Evolutionary conservation across 2,888 invertebrate genomes (phyloP).

Genomic region (Drosophila atripex): DNA sequence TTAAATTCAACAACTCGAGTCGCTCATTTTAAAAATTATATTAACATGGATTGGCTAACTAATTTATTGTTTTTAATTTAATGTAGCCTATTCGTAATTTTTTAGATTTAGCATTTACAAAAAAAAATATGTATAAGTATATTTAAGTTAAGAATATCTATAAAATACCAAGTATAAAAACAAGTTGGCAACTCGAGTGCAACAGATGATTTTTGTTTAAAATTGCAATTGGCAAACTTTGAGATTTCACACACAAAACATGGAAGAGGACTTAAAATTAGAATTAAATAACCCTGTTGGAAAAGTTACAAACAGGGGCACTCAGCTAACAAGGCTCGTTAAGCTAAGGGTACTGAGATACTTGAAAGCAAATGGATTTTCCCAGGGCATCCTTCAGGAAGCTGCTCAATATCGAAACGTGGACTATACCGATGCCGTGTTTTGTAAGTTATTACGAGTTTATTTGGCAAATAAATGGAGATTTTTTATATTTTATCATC

Average conservation of each 20-base stretch:
- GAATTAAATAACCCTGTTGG: constrained; percentile 1
- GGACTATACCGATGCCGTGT: background rate
- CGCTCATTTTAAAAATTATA: too few relatives aligned
- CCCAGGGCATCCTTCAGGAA: constrained; percentile 25
- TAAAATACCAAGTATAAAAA: background rate
- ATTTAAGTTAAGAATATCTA: background rate
- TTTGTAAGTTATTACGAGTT: constrained; percentile 37
- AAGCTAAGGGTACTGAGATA: constrained; percentile 34
- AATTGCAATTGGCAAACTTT: background rate
- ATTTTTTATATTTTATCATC: background rate
- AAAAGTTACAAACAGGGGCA: background rate
- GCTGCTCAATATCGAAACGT: constrained; percentile 8
- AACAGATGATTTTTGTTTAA: constrained; percentile 52
- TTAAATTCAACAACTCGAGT: too few relatives aligned
- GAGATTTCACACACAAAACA: background rate
- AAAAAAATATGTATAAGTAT: too few relatives aligned
- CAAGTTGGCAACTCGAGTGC: constrained; percentile 18
- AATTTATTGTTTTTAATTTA: too few relatives aligned
- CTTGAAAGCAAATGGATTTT: constrained; percentile 48
- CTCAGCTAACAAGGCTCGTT: constrained; percentile 1
- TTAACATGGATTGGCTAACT: too few relatives aligned
- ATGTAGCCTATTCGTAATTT: too few relatives aligned
- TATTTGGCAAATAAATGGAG: background rate
- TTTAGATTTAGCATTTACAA: too few relatives aligned
- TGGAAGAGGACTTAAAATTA: background rate